Conservation (phyloP, 2,888 invertebrate genomes). For the Lysandra coridon region DNA sequence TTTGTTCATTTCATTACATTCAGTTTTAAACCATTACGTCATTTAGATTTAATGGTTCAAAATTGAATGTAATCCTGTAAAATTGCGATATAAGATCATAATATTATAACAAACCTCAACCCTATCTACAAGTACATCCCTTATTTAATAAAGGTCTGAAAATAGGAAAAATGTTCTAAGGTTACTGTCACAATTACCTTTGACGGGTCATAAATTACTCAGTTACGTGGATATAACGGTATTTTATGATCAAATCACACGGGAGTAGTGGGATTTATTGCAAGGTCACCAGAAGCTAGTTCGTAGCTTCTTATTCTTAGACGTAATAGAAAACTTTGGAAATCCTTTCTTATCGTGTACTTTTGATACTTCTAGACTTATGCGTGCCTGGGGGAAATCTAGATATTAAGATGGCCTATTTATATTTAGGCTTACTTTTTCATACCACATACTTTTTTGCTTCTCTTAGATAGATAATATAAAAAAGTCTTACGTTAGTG, state of each 20-base stretch:
- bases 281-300: neutral
- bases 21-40: too few species aligned
- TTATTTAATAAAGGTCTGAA: neutral
- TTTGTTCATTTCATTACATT: too few species aligned
- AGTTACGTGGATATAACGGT: neutral
- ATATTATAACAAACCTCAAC: neutral
- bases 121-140: neutral
- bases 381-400: neutral
- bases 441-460: too few species aligned
- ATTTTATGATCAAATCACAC: conserved; percentile 13
- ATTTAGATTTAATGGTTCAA: too few species aligned
- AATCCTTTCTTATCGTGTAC: conserved; percentile 6
- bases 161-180: neutral
- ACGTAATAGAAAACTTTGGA: neutral
- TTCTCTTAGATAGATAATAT: too few species aligned
- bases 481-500: too few species aligned
- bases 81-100: too few species aligned
- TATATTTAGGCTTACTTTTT: neutral
- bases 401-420: neutral
- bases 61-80: too few species aligned
- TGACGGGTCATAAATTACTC: neutral
- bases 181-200: neutral
- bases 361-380: neutral
- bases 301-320: neutral
- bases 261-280: conserved; percentile 2